phyloP scores from a whole-genome alignment of 2,888 invertebrate genomes.

The Galerucella nymphaeae region DNA sequence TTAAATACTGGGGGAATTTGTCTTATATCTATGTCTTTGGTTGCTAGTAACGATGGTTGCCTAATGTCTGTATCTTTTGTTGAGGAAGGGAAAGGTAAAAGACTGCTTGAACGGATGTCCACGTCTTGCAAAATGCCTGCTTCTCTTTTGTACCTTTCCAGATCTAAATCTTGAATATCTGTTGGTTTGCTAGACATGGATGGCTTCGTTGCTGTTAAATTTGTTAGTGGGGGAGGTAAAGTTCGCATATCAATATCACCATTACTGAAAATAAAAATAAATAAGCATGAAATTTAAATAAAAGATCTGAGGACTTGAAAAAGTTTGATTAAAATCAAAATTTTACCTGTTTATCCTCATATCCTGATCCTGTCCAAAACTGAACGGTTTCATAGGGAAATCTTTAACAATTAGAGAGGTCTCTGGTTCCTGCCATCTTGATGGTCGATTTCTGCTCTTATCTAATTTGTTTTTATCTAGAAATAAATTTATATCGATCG shows the following conservation, averaged over 20 bases:
- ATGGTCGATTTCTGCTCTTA: slow-evolving; percentile 58
- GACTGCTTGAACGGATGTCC: slow-evolving; percentile 48
- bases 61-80: slow-evolving; percentile 54
- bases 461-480: slow-evolving; percentile 51
- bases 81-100: slow-evolving; percentile 32
- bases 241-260: slow-evolving; percentile 65
- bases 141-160: slow-evolving; percentile 53
- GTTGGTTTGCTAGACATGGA: slow-evolving; percentile 6
- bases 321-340: background rate
- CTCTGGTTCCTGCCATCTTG: slow-evolving; percentile 63
- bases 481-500: slow-evolving; percentile 21
- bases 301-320: too few relatives aligned
- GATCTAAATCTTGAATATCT: slow-evolving; percentile 43
- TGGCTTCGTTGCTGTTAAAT: slow-evolving; percentile 25
- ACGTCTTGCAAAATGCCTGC: slow-evolving; percentile 50
- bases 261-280: slow-evolving; percentile 55
- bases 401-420: slow-evolving; percentile 47
- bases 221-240: slow-evolving; percentile 52
- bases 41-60: slow-evolving; percentile 45
- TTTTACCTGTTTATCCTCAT: slow-evolving; percentile 61
- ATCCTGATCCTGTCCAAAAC: slow-evolving; percentile 61
- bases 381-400: slow-evolving; percentile 56
- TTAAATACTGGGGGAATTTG: slow-evolving; percentile 57
- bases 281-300: background rate
- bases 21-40: slow-evolving; percentile 65